phyloP scores from a whole-genome alignment of 2,797 vertebrate genomes.

The Erpetoichthys calabaricus region DNA sequence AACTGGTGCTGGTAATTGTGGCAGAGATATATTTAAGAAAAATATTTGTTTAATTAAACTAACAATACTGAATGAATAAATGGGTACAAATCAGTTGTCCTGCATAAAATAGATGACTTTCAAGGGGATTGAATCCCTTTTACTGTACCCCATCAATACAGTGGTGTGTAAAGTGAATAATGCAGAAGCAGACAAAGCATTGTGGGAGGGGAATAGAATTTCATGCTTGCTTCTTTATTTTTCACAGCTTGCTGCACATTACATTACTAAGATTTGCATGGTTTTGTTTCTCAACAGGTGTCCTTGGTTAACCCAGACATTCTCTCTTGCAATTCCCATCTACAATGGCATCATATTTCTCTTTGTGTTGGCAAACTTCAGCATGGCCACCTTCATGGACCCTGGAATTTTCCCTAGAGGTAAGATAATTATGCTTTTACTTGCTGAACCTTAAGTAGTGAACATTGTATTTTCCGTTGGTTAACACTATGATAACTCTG shows the following conservation, averaged over 20 bases:
- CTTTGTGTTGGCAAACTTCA: constrained; percentile 94
- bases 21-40: no score
- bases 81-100: no score
- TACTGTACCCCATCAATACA: no score
- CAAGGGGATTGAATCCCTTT: background rate
- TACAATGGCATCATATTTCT: constrained; percentile 84
- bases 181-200: background rate
- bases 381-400: constrained; percentile 98
- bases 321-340: constrained; percentile 71
- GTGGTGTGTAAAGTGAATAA: background rate
- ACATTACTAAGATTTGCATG: background rate
- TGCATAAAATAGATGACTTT: no score
- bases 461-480: accelerated
- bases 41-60: no score
- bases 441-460: background rate
- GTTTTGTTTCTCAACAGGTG: constrained; percentile 47
- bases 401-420: constrained; percentile 94
- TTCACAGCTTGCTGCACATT: background rate
- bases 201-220: no score
- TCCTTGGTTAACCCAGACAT: constrained; percentile 71
- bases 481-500: background rate
- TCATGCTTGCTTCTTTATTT: no score
- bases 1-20: no score
- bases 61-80: no score
- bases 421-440: constrained; percentile 27